These are phyloP conservation scores for Theocolax elegans DNA, from an alignment of 1,140 invertebrate species.

Conservation along the genomic window DNA sequence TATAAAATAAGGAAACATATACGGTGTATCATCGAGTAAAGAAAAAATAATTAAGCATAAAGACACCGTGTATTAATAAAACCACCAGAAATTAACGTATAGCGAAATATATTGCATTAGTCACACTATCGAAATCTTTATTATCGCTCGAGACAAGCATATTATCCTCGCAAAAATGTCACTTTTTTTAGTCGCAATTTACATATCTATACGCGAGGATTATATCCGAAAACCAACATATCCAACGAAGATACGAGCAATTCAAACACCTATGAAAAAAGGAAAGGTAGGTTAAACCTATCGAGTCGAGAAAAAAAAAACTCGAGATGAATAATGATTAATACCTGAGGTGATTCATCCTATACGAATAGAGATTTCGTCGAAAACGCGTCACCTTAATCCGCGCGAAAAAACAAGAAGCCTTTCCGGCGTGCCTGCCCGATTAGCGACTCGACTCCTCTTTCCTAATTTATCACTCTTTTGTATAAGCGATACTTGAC, in stretches of 20 bases:
- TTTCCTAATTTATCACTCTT: slow-evolving; percentile 30
- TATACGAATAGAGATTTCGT: too few species aligned
- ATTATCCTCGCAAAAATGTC: too few species aligned
- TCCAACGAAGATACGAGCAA: too few species aligned
- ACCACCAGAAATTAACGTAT: too few species aligned
- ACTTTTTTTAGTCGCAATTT: not conserved
- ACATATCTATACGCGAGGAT: not conserved
- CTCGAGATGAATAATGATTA: slow-evolving; percentile 21
- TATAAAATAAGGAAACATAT: too few species aligned
- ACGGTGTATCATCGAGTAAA: too few species aligned
- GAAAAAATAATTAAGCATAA: too few species aligned
- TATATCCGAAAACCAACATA: slow-evolving; percentile 17
- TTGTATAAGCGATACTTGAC: slow-evolving; percentile 22
- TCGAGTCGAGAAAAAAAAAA: not conserved
- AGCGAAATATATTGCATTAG: too few species aligned
- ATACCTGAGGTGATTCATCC: slow-evolving; percentile 28
- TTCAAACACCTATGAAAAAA: not conserved
- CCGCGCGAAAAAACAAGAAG: not conserved
- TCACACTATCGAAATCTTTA: not conserved
- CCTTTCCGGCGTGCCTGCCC: not conserved
- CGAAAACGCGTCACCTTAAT: slow-evolving; percentile 12
- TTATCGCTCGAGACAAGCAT: not conserved
- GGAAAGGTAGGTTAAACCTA: not conserved
- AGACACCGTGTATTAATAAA: too few species aligned
- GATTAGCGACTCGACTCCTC: slow-evolving; percentile 5